These are phyloP conservation scores for Neosilurus hyrtlii DNA, from an alignment of 2,797 vertebrate species.

Conservation along the genomic window DNA sequence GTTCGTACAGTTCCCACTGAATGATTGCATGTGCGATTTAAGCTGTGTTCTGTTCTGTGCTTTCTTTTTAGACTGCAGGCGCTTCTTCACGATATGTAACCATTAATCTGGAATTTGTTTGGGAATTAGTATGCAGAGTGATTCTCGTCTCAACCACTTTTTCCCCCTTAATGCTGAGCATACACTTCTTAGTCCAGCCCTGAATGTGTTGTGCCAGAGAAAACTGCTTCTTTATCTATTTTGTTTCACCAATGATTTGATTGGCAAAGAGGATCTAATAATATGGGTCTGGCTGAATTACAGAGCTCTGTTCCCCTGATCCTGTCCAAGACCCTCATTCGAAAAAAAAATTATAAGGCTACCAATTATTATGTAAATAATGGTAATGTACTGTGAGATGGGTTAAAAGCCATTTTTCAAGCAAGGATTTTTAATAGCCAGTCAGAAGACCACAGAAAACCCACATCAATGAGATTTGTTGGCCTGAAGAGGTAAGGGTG, in stretches of 20 bases:
- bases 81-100: neutral
- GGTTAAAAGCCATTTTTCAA: neutral
- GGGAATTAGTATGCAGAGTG: neutral
- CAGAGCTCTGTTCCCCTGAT: slow-evolving; percentile 5
- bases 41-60: neutral
- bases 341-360: neutral
- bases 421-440: neutral
- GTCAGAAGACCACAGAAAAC: neutral
- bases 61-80: neutral
- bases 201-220: neutral
- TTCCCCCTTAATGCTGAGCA: slow-evolving; percentile 14
- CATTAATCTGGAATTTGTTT: slow-evolving; percentile 39
- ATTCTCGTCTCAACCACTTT: neutral
- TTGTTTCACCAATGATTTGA: slow-evolving; percentile 8
- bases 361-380: slow-evolving; percentile 19
- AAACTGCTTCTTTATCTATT: slow-evolving; percentile 21
- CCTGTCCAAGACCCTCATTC: neutral
- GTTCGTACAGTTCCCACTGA: neutral
- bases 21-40: neutral
- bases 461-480: neutral
- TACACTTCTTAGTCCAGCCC: slow-evolving; percentile 20
- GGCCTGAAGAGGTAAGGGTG: neutral
- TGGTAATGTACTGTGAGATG: slow-evolving; percentile 16
- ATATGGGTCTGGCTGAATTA: neutral
- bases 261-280: neutral